Conservation (phyloP, 1,140 invertebrate genomes). For the Maconellicoccus hirsutus region DNA sequence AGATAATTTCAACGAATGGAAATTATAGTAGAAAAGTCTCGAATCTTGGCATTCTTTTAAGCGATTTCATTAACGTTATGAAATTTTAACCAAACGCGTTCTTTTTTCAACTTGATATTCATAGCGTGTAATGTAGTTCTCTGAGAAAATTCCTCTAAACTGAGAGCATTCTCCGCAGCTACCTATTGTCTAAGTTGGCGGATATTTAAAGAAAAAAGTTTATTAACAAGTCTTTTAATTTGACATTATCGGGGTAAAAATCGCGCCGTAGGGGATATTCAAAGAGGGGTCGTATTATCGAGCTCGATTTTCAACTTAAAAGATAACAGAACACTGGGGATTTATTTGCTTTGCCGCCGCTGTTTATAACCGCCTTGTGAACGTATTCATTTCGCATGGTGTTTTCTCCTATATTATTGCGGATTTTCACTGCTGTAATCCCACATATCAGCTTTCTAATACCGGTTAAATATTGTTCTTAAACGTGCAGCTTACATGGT, state of each 20-base stretch:
- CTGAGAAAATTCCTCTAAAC: background rate
- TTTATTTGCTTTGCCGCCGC: slow-evolving; percentile 6
- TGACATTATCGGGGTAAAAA: slow-evolving; percentile 19
- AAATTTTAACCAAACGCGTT: background rate
- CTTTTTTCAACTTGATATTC: background rate
- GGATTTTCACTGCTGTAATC: background rate
- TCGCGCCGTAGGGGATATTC: slow-evolving; percentile 15
- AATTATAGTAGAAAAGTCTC: background rate
- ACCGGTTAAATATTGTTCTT: too few relatives aligned
- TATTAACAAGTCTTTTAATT: slow-evolving; percentile 22
- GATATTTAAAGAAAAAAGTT: background rate
- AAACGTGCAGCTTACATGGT: too few relatives aligned
- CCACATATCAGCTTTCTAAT: background rate
- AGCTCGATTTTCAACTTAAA: slow-evolving; percentile 14
- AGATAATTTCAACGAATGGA: background rate
- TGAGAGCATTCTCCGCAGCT: too few relatives aligned
- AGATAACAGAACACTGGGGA: slow-evolving; percentile 12
- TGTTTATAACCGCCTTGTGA: background rate
- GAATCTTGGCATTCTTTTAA: background rate
- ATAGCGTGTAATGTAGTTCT: background rate
- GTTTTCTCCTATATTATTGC: background rate
- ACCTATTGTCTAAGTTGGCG: too few relatives aligned
- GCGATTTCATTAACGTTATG: background rate
- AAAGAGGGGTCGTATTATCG: background rate
- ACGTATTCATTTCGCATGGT: background rate